Conservation (phyloP, 1,140 invertebrate species). For the Phymorhynchus buccinoides region DNA sequence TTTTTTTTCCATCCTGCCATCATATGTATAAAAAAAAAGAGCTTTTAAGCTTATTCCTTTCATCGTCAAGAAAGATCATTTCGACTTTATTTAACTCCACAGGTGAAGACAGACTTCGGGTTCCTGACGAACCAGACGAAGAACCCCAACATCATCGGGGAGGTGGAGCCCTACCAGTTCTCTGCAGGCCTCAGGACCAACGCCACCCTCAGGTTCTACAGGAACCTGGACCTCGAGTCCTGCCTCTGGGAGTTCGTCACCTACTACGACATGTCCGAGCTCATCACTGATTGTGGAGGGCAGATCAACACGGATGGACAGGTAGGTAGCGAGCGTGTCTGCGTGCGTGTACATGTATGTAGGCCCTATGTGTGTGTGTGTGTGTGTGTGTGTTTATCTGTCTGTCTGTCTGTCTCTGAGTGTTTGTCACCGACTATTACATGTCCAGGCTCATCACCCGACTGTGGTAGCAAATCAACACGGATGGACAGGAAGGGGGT, state of each 20-base stretch:
- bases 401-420: background rate
- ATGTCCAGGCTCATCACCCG: background rate
- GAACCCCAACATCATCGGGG: slow-evolving; percentile 59
- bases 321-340: slow-evolving; percentile 51
- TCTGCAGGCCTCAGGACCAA: slow-evolving; percentile 60
- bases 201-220: slow-evolving; percentile 68
- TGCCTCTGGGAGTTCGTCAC: slow-evolving; percentile 73
- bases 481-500: too few relatives aligned
- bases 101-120: slow-evolving; percentile 58
- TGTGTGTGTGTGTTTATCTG: background rate
- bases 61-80: too few relatives aligned
- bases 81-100: too few relatives aligned
- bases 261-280: slow-evolving; percentile 72
- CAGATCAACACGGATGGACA: slow-evolving; percentile 69
- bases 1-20: too few relatives aligned
- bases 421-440: too few relatives aligned
- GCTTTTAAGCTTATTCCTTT: too few relatives aligned
- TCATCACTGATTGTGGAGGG: slow-evolving; percentile 71
- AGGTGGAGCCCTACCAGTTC: slow-evolving; percentile 70
- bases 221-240: slow-evolving; percentile 71
- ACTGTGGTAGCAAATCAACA: too few relatives aligned
- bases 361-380: background rate
- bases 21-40: too few relatives aligned
- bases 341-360: too few relatives aligned
- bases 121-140: slow-evolving; percentile 69